Conservation (phyloP, 2,888 invertebrate species). For the Patella ulyssiponensis region DNA sequence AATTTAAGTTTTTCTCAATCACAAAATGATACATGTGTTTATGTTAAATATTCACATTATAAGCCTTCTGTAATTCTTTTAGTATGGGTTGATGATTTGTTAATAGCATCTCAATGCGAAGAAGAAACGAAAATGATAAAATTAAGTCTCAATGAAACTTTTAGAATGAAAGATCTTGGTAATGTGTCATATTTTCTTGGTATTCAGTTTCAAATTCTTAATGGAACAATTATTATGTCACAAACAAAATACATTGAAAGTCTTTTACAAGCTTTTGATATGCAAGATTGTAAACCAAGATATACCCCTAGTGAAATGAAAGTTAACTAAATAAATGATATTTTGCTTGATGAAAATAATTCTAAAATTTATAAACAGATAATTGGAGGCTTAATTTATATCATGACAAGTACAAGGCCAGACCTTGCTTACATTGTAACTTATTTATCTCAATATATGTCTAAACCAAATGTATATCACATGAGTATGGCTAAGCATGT, state of each 20-base stretch:
- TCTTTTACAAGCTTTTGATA: neutral
- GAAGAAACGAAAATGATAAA: constrained; percentile 10
- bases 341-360: neutral
- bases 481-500: constrained; percentile 22
- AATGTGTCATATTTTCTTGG: constrained; percentile 22
- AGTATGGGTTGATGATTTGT: constrained; percentile 31
- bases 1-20: constrained; percentile 15
- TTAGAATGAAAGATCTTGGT: constrained; percentile 27
- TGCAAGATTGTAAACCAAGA: constrained; percentile 24
- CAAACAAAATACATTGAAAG: constrained; percentile 17
- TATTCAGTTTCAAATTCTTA: constrained; percentile 15
- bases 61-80: constrained; percentile 13
- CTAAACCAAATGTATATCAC: constrained; percentile 17
- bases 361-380: constrained; percentile 14
- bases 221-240: constrained; percentile 14
- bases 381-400: constrained; percentile 25
- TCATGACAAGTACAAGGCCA: constrained; percentile 26
- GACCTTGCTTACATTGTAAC: constrained; percentile 23
- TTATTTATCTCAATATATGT: constrained; percentile 20
- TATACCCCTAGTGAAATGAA: constrained; percentile 18
- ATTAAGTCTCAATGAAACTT: constrained; percentile 10
- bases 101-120: constrained; percentile 12
- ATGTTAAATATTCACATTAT: neutral
- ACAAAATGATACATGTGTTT: neutral
- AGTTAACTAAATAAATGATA: neutral